Conservation (phyloP, 2,888 invertebrate species). For the Syrista parreyssii region DNA sequence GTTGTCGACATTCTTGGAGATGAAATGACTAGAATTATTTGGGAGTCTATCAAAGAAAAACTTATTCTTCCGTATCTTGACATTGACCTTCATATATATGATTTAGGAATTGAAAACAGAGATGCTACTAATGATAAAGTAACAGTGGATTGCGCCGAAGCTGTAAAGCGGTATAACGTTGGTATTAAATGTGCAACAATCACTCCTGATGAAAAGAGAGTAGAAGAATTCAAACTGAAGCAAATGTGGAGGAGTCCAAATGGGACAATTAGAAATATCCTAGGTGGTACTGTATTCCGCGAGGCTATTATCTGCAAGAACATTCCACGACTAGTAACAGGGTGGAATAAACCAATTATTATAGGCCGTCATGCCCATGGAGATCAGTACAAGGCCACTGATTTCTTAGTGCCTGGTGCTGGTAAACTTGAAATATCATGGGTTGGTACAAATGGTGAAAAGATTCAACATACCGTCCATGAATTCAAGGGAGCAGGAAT, state of each 20-base stretch:
- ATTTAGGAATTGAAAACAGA: slow-evolving; percentile 94
- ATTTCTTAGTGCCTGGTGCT: slow-evolving; percentile 92
- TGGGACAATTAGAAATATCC: slow-evolving; percentile 88
- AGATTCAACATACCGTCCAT: slow-evolving; percentile 81
- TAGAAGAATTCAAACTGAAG: slow-evolving; percentile 89
- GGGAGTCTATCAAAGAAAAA: slow-evolving; percentile 98
- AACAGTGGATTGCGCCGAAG: slow-evolving; percentile 96
- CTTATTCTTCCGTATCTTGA: slow-evolving; percentile 96
- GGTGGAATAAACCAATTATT: slow-evolving; percentile 97
- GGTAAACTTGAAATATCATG: slow-evolving; percentile 90
- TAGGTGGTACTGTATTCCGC: slow-evolving; percentile 86
- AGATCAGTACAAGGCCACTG: slow-evolving; percentile 97
- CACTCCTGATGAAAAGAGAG: slow-evolving; percentile 96
- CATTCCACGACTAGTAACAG: slow-evolving; percentile 93
- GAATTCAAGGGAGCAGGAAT: slow-evolving; percentile 91
- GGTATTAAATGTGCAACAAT: slow-evolving; percentile 99
- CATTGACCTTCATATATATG: slow-evolving; percentile 92
- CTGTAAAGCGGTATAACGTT: slow-evolving; percentile 96
- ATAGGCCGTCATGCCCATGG: slow-evolving; percentile 99
- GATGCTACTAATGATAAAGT: slow-evolving; percentile 96
- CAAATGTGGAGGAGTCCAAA: slow-evolving; percentile 94
- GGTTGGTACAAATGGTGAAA: slow-evolving; percentile 74
- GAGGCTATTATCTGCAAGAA: slow-evolving; percentile 92
- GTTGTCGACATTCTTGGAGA: slow-evolving; percentile 95
- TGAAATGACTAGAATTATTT: slow-evolving; percentile 97